These are phyloP conservation scores for Ischnus inquisitorius DNA, from an alignment of 2,888 invertebrate species.

Conservation along the genomic window DNA sequence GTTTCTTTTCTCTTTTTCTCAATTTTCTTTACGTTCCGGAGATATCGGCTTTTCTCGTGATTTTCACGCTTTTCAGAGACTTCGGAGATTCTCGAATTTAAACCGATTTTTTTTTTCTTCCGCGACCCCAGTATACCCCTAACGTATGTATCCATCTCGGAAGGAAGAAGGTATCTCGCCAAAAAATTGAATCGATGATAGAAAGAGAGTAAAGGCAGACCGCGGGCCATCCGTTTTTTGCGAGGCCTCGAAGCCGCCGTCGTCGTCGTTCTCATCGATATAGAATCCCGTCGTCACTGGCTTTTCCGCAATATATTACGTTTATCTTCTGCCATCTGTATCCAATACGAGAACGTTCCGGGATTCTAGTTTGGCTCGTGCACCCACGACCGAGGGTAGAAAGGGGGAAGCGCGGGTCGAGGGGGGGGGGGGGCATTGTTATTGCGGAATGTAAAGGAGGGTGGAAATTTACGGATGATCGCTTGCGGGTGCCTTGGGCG, in stretches of 20 bases:
- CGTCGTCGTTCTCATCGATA: slow-evolving; percentile 32
- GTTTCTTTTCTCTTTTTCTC: too few relatives aligned
- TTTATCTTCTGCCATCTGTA: slow-evolving; percentile 68
- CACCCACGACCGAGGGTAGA: not conserved
- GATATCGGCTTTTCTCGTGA: too few relatives aligned
- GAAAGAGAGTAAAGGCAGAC: slow-evolving; percentile 27
- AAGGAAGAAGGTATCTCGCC: slow-evolving; percentile 37
- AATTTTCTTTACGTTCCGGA: too few relatives aligned
- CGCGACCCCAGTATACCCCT: too few relatives aligned
- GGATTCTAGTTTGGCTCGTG: slow-evolving; percentile 17
- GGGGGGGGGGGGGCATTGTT: slow-evolving; percentile 71
- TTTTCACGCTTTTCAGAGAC: too few relatives aligned
- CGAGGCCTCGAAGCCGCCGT: slow-evolving; percentile 9
- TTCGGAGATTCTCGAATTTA: too few relatives aligned
- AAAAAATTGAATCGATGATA: slow-evolving; percentile 51
- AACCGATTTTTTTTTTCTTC: too few relatives aligned
- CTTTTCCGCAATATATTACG: slow-evolving; percentile 66
- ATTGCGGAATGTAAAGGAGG: slow-evolving; percentile 77
- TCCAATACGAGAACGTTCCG: slow-evolving; percentile 63
- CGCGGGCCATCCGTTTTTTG: not conserved
- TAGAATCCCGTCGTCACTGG: slow-evolving; percentile 50
- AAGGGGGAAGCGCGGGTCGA: not conserved
- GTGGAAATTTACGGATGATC: slow-evolving; percentile 76
- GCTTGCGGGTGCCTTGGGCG: slow-evolving; percentile 58
- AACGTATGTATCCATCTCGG: too few relatives aligned